These are phyloP conservation scores for Chloroclysta siterata DNA, from an alignment of 2,888 invertebrate species.

Conservation along the genomic window DNA sequence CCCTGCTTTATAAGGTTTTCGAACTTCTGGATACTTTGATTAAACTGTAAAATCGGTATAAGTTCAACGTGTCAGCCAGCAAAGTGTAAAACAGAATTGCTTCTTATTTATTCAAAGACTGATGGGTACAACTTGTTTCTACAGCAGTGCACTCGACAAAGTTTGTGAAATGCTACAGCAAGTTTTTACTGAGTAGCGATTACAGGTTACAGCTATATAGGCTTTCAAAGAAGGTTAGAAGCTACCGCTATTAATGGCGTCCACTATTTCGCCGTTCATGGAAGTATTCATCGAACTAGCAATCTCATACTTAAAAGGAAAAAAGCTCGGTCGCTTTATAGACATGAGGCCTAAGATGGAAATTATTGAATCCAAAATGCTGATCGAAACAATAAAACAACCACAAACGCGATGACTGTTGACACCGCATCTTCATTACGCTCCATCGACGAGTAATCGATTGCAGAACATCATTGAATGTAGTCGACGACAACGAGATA, in stretches of 20 bases:
- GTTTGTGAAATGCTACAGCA: conserved; percentile 57
- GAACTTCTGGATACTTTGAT: conserved; percentile 22
- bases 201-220: conserved; percentile 60
- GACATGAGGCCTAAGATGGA: conserved; percentile 36
- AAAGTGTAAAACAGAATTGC: conserved; percentile 19
- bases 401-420: conserved; percentile 37
- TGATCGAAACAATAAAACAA: conserved; percentile 41
- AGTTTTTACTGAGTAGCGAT: conserved; percentile 71
- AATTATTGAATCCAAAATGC: conserved; percentile 39
- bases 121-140: conserved; percentile 25
- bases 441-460: conserved; percentile 39
- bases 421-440: conserved; percentile 41
- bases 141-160: conserved; percentile 5
- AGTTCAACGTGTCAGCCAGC: conserved; percentile 12
- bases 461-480: conserved; percentile 39
- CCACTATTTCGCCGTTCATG: conserved; percentile 49
- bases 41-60: conserved; percentile 24
- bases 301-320: conserved; percentile 54
- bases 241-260: conserved; percentile 66
- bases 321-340: conserved; percentile 51
- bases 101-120: conserved; percentile 22
- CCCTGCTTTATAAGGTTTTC: conserved; percentile 24
- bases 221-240: conserved; percentile 59
- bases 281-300: conserved; percentile 54
- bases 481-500: conserved; percentile 51